Percentiles rank a stretch among this genome's conserved stretches.
phyloP scores from a whole-genome alignment of 2,113 vertebrate genomes.

The Rafetus swinhoei region DNA sequence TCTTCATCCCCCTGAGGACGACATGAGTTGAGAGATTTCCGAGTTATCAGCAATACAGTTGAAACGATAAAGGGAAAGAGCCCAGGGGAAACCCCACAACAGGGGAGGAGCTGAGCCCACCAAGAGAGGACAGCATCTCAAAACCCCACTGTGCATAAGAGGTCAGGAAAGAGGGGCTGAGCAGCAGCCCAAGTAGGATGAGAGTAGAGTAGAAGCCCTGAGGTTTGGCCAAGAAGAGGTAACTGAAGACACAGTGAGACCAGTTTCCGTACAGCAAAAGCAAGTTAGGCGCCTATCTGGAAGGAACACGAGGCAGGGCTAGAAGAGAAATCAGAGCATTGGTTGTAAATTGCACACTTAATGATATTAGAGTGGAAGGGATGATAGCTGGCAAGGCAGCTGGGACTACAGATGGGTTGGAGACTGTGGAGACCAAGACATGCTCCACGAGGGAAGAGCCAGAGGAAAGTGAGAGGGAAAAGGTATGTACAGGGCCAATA shows the following conservation, averaged over 20 bases:
- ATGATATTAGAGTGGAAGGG: not conserved
- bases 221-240: not conserved
- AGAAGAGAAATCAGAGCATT: not conserved
- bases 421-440: not conserved
- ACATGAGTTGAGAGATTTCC: not conserved
- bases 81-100: not conserved
- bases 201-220: not conserved
- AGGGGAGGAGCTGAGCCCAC: not conserved
- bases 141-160: not conserved
- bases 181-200: not conserved
- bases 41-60: not conserved
- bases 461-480: not conserved
- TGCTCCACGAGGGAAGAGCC: not conserved
- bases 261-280: not conserved
- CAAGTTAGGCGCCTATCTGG: not conserved
- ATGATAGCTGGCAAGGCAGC: no score
- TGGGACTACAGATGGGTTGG: not conserved
- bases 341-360: not conserved
- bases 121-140: not conserved
- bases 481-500: not conserved
- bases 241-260: not conserved
- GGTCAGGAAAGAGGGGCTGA: not conserved
- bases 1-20: not conserved
- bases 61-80: not conserved
- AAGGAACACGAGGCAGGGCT: not conserved